Evolutionary conservation across 2,113 vertebrate species (phyloP), one percentile per base, ranked within the genome.

Genomic region (Planiliza haematocheilus): DNA sequence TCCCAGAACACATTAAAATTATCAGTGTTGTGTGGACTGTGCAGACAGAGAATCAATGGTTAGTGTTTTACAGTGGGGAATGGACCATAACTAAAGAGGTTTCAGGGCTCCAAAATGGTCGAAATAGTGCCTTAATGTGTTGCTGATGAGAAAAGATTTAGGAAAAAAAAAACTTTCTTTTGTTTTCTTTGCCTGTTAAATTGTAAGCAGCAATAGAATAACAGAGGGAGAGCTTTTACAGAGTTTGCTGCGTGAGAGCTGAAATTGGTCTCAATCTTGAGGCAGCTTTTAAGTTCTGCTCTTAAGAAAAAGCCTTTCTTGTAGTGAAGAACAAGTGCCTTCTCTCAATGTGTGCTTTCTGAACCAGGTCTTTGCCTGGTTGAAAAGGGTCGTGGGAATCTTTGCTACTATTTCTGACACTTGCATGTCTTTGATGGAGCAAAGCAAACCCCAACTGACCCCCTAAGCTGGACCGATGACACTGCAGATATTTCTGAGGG

Each of bases 61-160:
- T 53, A 82, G 58, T 75, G 12, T 51, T 82, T 82, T 82, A 65
- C 69, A 69, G 34, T 62, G 73, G 55, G 64, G 70, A 73, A 45
- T 80, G 65, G 20, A 74, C 42, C 37, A 67, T 8, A 66, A 62
- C 59, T 51, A 56, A 67, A 59, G 48, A 60, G 34, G 51, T 65
- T 62, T 49, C 24, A 21, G 39, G 5, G 20, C 0, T 38, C 51
- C 34, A 51, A 57, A 56, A 62, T 53, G 24, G 17, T 58, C 50
- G 48, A 74, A 71, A 49, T 30, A 8, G 20, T n/a, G 39, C 17
- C 21, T 18, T 49, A 51, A 74, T 64, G 48, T 53, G 5, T 68
- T 48, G 36, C 59, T 49, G 8, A 41, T 20, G 49, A 64, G 18
- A 77, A 70, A 74, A 51, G 11, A 34, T n/a, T 1, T 17, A 61